A percentile compares a stretch with the other conserved stretches of the same genome.
These are phyloP conservation scores for Myotis lucifugus DNA, from an alignment of 2,113 vertebrate species.

Conservation along the genomic window DNA sequence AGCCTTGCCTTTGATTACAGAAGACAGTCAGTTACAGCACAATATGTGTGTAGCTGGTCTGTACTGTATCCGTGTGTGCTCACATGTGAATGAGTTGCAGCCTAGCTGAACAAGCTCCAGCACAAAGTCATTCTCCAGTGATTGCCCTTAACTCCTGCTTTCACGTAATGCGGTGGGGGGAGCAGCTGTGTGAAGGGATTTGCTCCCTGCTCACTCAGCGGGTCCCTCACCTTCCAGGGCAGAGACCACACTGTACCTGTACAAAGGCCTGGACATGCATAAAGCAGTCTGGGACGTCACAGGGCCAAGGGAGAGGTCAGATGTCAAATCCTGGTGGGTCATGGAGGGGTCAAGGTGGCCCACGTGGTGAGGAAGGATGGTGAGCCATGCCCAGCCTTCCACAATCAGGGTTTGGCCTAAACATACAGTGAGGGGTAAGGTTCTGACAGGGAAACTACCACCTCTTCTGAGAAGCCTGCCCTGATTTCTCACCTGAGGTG, in stretches of 20 bases:
- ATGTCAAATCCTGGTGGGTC: neutral
- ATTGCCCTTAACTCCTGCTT: neutral
- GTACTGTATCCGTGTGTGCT: neutral
- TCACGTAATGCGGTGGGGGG: neutral
- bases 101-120: neutral
- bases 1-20: slow-evolving; percentile 48
- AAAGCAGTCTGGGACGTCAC: neutral
- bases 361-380: neutral
- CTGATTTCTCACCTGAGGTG: neutral
- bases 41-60: neutral
- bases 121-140: neutral
- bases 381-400: neutral
- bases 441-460: neutral
- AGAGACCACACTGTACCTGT: neutral
- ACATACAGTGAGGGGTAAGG: neutral
- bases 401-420: neutral
- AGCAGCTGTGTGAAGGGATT: neutral
- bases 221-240: neutral
- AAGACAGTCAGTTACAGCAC: slow-evolving; percentile 21
- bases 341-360: neutral
- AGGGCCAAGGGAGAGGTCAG: neutral
- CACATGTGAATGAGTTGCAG: neutral
- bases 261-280: neutral
- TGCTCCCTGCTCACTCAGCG: neutral
- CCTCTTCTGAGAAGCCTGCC: slow-evolving; percentile 22